Evolutionary conservation across 2,113 vertebrate species (phyloP), one percentile per base, ranked within the genome.

Genomic region (Coracopsis vasa): DNA sequence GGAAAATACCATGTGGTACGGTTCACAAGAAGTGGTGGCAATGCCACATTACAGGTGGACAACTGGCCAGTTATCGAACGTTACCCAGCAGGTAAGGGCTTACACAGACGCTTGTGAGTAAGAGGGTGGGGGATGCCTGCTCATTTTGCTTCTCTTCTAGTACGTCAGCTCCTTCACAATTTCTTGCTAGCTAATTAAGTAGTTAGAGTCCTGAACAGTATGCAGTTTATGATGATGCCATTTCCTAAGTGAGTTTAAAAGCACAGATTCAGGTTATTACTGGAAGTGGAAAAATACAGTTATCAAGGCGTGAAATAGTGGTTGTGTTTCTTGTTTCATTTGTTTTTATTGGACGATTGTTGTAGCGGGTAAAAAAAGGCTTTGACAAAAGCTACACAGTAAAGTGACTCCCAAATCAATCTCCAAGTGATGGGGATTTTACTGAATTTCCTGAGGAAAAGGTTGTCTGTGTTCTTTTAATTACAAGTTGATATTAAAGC

Each of bases 21-120:
- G 98, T 99, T 99, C 98, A 99, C 99, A 7, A 98, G 99, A 97
- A 99, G 99, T 95, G 99, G 99, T 65, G 99, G 99, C 98, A 99
- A 99, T 97, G 99, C 99, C 98, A 99, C 99, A 10, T 98, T 99
- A 88, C 99, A 99, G 98, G 99, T 99, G 98, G 99, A 99, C 98
- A 99, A 99, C 98, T 99, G 99, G 98, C 99, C 99, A 7, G 98
- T 99, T 98, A 99, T 99, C 86, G 99, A 99, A 97, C 99, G 99
- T 66, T 99, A 99, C 97, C 99, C 99, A 88, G 99, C 99, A 99
- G 99, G 99, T 99, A 98, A 99, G 99, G 96, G 88, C 87, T 87
- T 82, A 27, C 58, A 31, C 78, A 16, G 84, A 73, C 45, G 11
- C 70, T 53, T 31, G 70, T 89, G 94, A 53, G 75, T 86, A 21